phyloP scores from a whole-genome alignment of 2,888 invertebrate species.

The Synergus gifuensis region DNA sequence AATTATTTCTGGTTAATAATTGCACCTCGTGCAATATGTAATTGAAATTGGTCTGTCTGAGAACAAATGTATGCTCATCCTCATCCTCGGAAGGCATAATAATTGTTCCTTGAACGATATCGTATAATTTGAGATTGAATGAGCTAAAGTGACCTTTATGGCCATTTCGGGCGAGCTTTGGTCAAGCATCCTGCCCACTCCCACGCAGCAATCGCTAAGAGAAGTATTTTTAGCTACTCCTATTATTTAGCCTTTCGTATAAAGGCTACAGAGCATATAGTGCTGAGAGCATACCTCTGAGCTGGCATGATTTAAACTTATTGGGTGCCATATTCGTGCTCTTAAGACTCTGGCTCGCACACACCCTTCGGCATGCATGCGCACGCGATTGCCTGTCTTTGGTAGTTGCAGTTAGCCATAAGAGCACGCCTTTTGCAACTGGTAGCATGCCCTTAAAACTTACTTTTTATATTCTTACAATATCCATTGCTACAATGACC shows the following conservation, averaged over 20 bases:
- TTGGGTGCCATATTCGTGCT: constrained; percentile 71
- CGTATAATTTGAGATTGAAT: not conserved
- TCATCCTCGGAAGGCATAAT: not conserved
- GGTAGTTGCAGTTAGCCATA: constrained; percentile 42
- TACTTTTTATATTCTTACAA: constrained; percentile 15
- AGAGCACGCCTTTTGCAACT: constrained; percentile 53
- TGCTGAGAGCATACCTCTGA: constrained; percentile 52
- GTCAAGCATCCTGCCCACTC: not conserved
- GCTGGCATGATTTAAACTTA: constrained; percentile 74
- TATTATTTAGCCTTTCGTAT: constrained; percentile 59
- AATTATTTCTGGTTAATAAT: not conserved
- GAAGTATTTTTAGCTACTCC: constrained; percentile 48
- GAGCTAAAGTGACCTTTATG: not conserved
- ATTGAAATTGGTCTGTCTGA: not conserved
- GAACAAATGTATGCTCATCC: not conserved
- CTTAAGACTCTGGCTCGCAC: constrained; percentile 60
- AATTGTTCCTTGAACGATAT: not conserved
- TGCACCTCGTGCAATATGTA: not conserved
- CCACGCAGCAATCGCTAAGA: not conserved
- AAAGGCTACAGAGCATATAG: constrained; percentile 41
- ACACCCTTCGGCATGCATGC: constrained; percentile 46
- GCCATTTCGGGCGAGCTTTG: not conserved
- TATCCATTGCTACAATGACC: not conserved
- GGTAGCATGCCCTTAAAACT: constrained; percentile 36
- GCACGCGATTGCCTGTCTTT: constrained; percentile 20